Evolutionary conservation across 2,113 vertebrate genomes (phyloP), one percentile per base, ranked within the genome.

Genomic region (Corapipo altera): DNA sequence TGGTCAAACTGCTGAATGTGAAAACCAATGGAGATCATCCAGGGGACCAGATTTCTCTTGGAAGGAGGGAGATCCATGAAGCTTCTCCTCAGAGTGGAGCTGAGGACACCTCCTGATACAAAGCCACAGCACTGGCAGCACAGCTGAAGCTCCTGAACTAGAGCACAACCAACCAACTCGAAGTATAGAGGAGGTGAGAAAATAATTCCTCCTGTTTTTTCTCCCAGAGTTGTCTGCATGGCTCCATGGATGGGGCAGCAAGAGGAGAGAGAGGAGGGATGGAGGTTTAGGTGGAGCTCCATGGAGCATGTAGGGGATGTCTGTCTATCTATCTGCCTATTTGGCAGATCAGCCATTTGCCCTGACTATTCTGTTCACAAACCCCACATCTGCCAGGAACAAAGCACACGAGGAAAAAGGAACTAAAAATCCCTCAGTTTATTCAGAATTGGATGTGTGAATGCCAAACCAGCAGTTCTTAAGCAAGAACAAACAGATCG

Each of bases 21-120:
- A 58, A 46, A 76, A 15, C 6, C 33, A 8, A 2, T 0, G 0
- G 43, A 35, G 16, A 39, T 19, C 1, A 8, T 2, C 8, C 24
- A 26, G 22, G 11, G 37, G 46, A 26, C 2, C 0, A 1, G 11
- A 9, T 6, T 65, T 46, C 43, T 28, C 39, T 23, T 10, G 26
- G 37, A 54, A 62, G 27, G 20, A 67, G 22, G 8, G 55, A 51
- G 23, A 39, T 18, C 54, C 11, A 33, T 0, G 23, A 59, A 76
- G 15, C 6, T 85, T 44, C 74, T 74, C 61, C 26, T 28, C 30
- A 5, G 3, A 1, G 4, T 8, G 27, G 30, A 64, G 37, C 35
- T 21, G 9, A 78, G 35, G 51, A 57, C 72, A 67, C 28, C 4
- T 10, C 52, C 69, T 5, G 27, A 39, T 74, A 33, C 24, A 70